phyloP scores from a whole-genome alignment of 2,888 invertebrate genomes.

The Hofmannophila pseudospretella region DNA sequence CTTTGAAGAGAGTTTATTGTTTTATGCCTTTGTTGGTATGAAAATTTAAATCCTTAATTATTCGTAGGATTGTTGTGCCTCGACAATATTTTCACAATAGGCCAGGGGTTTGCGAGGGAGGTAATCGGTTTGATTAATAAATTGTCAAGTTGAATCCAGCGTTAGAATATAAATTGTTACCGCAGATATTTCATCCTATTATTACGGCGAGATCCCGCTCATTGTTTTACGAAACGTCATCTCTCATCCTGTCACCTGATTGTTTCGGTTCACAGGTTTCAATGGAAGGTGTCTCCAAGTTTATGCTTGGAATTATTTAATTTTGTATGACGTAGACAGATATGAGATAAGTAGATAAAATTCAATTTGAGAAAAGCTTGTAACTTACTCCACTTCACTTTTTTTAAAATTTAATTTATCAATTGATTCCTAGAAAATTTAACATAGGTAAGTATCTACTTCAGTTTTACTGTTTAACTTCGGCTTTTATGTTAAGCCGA shows the following conservation, averaged over 20 bases:
- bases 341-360: no score
- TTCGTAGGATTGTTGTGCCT: slow-evolving; percentile 74
- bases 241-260: slow-evolving; percentile 74
- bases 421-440: no score
- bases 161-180: slow-evolving; percentile 76
- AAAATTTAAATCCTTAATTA: slow-evolving; percentile 77
- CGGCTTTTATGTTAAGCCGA: no score
- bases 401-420: no score
- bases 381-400: no score
- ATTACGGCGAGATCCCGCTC: slow-evolving; percentile 64
- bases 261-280: slow-evolving; percentile 54
- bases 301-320: slow-evolving; percentile 28
- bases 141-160: slow-evolving; percentile 77
- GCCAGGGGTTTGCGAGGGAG: slow-evolving; percentile 61
- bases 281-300: slow-evolving; percentile 38
- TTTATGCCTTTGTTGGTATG: slow-evolving; percentile 73
- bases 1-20: slow-evolving; percentile 70
- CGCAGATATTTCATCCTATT: slow-evolving; percentile 75
- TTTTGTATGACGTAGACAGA: slow-evolving; percentile 18
- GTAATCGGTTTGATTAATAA: slow-evolving; percentile 78
- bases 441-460: no score
- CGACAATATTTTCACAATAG: slow-evolving; percentile 77
- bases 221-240: slow-evolving; percentile 76
- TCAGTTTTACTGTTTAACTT: no score
- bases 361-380: no score